Conservation (phyloP, 2,888 invertebrate genomes). For the Tryphoninae sp. region DNA sequence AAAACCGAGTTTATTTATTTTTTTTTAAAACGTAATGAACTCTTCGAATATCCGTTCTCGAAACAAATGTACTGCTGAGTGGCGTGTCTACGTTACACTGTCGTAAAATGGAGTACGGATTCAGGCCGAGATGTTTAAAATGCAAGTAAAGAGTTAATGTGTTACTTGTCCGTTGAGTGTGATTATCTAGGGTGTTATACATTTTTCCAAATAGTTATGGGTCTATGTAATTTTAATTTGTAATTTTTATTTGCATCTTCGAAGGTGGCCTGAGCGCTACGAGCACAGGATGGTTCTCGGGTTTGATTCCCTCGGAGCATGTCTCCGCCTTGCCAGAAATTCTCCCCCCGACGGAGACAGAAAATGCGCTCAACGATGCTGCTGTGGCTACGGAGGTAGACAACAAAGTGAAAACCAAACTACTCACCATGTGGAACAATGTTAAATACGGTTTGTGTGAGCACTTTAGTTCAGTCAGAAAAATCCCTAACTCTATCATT, state of each 20-base stretch:
- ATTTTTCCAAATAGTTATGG: no score
- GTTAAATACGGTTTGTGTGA: conserved; percentile 89
- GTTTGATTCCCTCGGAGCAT: conserved; percentile 72
- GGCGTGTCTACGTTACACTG: background rate
- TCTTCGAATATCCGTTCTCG: conserved; percentile 10
- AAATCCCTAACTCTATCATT: conserved; percentile 5
- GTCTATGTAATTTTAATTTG: background rate
- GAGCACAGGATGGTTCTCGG: conserved; percentile 70
- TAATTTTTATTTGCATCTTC: conserved; percentile 29
- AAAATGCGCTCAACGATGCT: conserved; percentile 71
- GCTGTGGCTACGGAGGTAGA: conserved; percentile 83
- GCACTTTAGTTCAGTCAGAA: conserved; percentile 46
- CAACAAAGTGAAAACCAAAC: conserved; percentile 90
- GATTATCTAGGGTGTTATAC: background rate
- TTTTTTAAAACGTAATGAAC: background rate
- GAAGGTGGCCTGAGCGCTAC: conserved; percentile 69
- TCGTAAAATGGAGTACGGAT: conserved; percentile 49
- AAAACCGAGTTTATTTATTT: conserved; percentile 15
- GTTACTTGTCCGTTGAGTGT: background rate
- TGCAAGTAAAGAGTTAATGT: conserved; percentile 26
- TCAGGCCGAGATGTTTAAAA: conserved; percentile 43
- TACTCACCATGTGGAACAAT: conserved; percentile 95
- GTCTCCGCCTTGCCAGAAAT: conserved; percentile 71
- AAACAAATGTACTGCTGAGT: background rate
- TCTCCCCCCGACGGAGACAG: conserved; percentile 66